Percentiles rank a stretch among this genome's conserved stretches.
Conservation (phyloP, 2,888 invertebrate genomes). For the Thymelicus sylvestris region DNA sequence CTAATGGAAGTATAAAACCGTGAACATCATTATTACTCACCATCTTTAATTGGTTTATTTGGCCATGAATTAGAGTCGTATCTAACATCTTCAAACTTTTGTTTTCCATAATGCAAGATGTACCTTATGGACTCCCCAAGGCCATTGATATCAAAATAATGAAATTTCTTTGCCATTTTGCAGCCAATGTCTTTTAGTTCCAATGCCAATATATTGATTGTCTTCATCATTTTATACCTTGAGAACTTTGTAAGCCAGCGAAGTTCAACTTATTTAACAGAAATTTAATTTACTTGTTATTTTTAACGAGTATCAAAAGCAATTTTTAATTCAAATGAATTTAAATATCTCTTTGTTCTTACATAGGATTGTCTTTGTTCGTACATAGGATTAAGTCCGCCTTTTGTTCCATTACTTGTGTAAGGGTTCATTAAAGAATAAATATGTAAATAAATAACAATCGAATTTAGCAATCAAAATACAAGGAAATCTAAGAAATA, state of each 20-base stretch:
- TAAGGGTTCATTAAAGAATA: no score
- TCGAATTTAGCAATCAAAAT: no score
- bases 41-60: conserved; percentile 57
- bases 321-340: no score
- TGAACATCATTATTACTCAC: conserved; percentile 52
- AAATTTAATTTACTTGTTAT: no score
- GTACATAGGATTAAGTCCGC: no score
- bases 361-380: no score
- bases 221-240: conserved; percentile 12
- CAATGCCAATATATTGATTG: conserved; percentile 11
- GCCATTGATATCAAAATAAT: conserved; percentile 51
- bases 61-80: conserved; percentile 60
- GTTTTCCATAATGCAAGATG: conserved; percentile 67
- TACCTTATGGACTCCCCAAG: conserved; percentile 66
- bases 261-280: neutral
- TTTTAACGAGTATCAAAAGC: no score
- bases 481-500: no score
- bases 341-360: no score
- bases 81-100: conserved; percentile 67
- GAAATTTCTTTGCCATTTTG: conserved; percentile 44
- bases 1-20: no score
- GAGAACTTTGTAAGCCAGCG: neutral
- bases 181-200: conserved; percentile 7
- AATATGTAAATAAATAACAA: no score
- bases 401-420: no score